These are phyloP conservation scores for Metacarcinus magister DNA, from an alignment of 2,888 invertebrate genomes.

Conservation along the genomic window DNA sequence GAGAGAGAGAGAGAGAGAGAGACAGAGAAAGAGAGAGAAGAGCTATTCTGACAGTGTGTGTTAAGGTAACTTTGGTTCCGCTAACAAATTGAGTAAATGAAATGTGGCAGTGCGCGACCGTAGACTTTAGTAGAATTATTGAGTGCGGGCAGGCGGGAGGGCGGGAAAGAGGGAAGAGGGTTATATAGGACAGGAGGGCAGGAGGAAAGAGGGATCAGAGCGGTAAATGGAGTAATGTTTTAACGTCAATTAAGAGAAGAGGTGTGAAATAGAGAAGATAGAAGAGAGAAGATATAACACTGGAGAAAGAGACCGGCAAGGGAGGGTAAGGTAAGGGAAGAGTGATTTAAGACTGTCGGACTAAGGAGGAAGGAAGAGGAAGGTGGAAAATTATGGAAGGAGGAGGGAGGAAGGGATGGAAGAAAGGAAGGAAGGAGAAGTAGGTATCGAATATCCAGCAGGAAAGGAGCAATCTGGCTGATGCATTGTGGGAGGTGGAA, in stretches of 20 bases:
- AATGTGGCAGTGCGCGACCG: neutral
- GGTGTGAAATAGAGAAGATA: neutral
- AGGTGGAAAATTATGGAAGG: neutral
- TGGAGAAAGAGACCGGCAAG: neutral
- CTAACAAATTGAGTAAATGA: neutral
- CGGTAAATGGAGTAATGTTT: neutral
- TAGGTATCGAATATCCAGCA: neutral
- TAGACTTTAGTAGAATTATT: neutral
- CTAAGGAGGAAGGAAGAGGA: neutral
- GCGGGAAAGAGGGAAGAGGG: neutral
- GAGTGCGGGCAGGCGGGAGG: neutral
- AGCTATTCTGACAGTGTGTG: neutral
- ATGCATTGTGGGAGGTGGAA: neutral
- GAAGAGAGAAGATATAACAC: neutral
- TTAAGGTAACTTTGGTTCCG: too few relatives aligned
- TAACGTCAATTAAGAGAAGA: neutral
- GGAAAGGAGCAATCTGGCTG: constrained; percentile 29
- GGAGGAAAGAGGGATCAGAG: neutral
- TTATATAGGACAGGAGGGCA: neutral
- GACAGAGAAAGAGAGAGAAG: neutral
- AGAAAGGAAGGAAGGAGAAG: neutral
- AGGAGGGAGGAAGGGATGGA: neutral
- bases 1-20: constrained; percentile 48
- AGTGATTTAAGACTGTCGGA: neutral
- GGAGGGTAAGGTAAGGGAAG: neutral